Evolutionary conservation across 2,888 invertebrate genomes (phyloP).

Genomic region (Pegoplata infirma): DNA sequence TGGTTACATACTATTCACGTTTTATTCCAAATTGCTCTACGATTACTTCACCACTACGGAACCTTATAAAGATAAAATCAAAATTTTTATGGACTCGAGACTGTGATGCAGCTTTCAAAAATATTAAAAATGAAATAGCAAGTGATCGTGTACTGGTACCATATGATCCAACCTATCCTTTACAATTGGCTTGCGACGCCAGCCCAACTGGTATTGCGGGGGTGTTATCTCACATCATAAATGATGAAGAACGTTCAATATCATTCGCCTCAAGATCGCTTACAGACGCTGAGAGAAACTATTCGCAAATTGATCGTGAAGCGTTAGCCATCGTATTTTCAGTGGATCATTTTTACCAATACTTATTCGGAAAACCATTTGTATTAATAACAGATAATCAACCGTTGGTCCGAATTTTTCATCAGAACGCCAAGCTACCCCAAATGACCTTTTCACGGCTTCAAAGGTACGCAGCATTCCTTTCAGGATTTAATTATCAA

Average conservation of each 20-base stretch:
- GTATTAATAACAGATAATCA: slow-evolving; percentile 57
- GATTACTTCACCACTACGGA: too few species aligned
- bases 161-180: slow-evolving; percentile 40
- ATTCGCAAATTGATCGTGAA: slow-evolving; percentile 40
- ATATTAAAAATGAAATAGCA: slow-evolving; percentile 42
- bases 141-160: slow-evolving; percentile 41
- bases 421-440: slow-evolving; percentile 55
- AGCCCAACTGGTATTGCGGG: slow-evolving; percentile 58
- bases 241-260: slow-evolving; percentile 38
- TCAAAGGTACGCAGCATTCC: too few species aligned
- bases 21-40: too few species aligned
- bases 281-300: slow-evolving; percentile 40
- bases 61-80: too few species aligned
- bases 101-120: slow-evolving; percentile 38
- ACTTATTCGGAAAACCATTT: slow-evolving; percentile 21
- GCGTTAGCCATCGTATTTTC: slow-evolving; percentile 42
- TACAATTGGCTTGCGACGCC: slow-evolving; percentile 54
- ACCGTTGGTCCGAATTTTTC: slow-evolving; percentile 53
- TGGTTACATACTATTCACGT: too few species aligned
- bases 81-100: too few species aligned
- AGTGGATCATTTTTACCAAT: slow-evolving; percentile 3
- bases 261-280: slow-evolving; percentile 50
- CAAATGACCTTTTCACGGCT: too few species aligned
- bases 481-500: too few species aligned
- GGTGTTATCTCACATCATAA: slow-evolving; percentile 46